These are phyloP conservation scores for Lacanobia wlatinum DNA, from an alignment of 2,888 invertebrate species.

Conservation along the genomic window DNA sequence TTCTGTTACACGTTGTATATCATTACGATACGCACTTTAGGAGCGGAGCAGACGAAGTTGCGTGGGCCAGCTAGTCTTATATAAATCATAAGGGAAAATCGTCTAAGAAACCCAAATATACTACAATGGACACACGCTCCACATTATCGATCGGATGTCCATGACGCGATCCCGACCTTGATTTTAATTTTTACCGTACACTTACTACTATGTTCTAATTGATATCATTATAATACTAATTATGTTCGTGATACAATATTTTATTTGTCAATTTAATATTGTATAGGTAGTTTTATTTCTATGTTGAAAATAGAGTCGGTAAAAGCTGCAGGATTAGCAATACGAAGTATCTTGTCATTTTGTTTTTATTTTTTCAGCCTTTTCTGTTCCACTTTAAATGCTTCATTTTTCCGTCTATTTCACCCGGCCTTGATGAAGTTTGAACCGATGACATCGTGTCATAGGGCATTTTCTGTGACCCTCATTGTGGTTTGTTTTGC, in stretches of 20 bases:
- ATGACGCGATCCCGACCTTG: slow-evolving; percentile 70
- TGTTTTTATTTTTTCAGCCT: not conserved
- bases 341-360: too few species aligned
- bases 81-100: too few species aligned
- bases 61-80: too few species aligned
- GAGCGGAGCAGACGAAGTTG: too few species aligned
- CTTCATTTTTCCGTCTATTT: too few species aligned
- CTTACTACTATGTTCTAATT: slow-evolving; percentile 23
- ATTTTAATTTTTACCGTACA: slow-evolving; percentile 44
- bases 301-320: not conserved
- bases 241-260: slow-evolving; percentile 22
- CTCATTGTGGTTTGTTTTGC: too few species aligned
- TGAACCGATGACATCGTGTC: too few species aligned
- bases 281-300: not conserved
- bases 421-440: too few species aligned
- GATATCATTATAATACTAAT: slow-evolving; percentile 21
- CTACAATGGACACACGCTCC: slow-evolving; percentile 68
- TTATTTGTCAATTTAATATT: not conserved
- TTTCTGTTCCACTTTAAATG: too few species aligned
- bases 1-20: too few species aligned
- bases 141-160: slow-evolving; percentile 71
- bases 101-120: not conserved
- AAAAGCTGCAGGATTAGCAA: not conserved
- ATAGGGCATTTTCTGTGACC: too few species aligned
- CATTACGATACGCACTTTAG: too few species aligned